A percentile compares a stretch with the other conserved stretches of the same genome.
These are phyloP conservation scores for Ennomos quercinarius DNA, from an alignment of 2,888 invertebrate genomes.

Conservation along the genomic window DNA sequence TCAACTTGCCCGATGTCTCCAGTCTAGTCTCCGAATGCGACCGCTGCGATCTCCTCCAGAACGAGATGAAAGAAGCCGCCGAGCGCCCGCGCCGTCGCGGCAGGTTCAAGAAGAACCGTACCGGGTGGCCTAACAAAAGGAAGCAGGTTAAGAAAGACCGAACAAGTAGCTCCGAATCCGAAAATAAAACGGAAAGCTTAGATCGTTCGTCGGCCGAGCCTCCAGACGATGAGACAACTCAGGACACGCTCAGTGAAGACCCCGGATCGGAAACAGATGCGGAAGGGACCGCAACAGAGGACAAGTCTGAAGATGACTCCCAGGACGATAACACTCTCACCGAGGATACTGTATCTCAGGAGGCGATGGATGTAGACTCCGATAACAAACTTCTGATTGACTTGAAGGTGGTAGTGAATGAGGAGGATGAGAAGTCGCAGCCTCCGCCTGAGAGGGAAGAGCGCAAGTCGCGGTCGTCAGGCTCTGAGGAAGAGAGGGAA, in stretches of 20 bases:
- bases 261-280: slow-evolving; percentile 58
- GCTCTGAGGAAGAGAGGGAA: slow-evolving; percentile 61
- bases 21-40: slow-evolving; percentile 77
- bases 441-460: slow-evolving; percentile 49
- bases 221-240: slow-evolving; percentile 65
- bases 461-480: slow-evolving; percentile 58
- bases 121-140: slow-evolving; percentile 91
- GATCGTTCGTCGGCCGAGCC: slow-evolving; percentile 69
- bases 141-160: slow-evolving; percentile 66
- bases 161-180: slow-evolving; percentile 60
- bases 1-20: slow-evolving; percentile 74
- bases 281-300: slow-evolving; percentile 46
- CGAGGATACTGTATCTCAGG: slow-evolving; percentile 43
- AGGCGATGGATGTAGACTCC: slow-evolving; percentile 44
- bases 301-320: slow-evolving; percentile 47
- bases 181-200: slow-evolving; percentile 59
- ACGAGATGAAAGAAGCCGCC: slow-evolving; percentile 64
- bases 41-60: slow-evolving; percentile 71
- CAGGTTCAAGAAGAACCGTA: slow-evolving; percentile 89
- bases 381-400: slow-evolving; percentile 52
- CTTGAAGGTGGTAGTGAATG: slow-evolving; percentile 56
- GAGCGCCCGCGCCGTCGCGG: slow-evolving; percentile 67
- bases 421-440: slow-evolving; percentile 52
- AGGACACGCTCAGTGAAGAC: slow-evolving; percentile 62
- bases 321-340: slow-evolving; percentile 37